Evolutionary conservation across 2,113 vertebrate genomes (phyloP).

Genomic region (Oryzias javanicus): DNA sequence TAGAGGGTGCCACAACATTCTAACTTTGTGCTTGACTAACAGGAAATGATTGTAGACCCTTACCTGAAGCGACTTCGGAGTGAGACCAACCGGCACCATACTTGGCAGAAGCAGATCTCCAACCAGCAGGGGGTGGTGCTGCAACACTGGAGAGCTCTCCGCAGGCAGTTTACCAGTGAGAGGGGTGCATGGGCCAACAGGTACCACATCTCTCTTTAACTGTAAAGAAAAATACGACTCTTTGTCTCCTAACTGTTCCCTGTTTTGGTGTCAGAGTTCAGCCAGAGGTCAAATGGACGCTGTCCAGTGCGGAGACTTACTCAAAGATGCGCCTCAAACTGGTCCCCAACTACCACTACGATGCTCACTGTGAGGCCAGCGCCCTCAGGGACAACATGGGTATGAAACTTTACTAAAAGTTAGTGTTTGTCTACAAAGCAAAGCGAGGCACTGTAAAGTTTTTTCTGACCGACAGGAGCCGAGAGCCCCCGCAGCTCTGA

Average conservation of each 20-base stretch:
- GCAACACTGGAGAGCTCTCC: slow-evolving; percentile 86
- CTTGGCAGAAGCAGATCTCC: slow-evolving; percentile 81
- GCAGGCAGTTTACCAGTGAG: slow-evolving; percentile 84
- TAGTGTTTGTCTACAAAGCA: neutral
- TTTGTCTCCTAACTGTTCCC: neutral
- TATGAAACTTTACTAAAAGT: slow-evolving; percentile 45
- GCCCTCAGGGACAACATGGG: slow-evolving; percentile 95
- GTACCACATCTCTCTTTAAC: slow-evolving; percentile 61
- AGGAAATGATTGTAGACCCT: slow-evolving; percentile 87
- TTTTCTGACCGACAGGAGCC: slow-evolving; percentile 74
- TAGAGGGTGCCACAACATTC: neutral
- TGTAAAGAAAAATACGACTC: neutral
- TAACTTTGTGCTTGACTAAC: neutral
- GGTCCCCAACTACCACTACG: slow-evolving; percentile 91
- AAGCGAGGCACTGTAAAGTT: neutral
- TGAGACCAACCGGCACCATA: slow-evolving; percentile 81
- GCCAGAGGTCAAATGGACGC: slow-evolving; percentile 82
- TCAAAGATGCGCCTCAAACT: slow-evolving; percentile 96
- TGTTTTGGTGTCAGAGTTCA: slow-evolving; percentile 67
- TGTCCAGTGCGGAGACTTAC: slow-evolving; percentile 91
- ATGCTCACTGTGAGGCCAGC: slow-evolving; percentile 88
- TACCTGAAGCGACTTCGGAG: slow-evolving; percentile 75
- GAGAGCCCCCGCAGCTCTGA: slow-evolving; percentile 82
- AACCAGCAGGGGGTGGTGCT: slow-evolving; percentile 83
- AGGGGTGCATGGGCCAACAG: slow-evolving; percentile 88